Evolutionary conservation across 2,888 invertebrate species (phyloP).

Genomic region (Dicranocentrus wangi): DNA sequence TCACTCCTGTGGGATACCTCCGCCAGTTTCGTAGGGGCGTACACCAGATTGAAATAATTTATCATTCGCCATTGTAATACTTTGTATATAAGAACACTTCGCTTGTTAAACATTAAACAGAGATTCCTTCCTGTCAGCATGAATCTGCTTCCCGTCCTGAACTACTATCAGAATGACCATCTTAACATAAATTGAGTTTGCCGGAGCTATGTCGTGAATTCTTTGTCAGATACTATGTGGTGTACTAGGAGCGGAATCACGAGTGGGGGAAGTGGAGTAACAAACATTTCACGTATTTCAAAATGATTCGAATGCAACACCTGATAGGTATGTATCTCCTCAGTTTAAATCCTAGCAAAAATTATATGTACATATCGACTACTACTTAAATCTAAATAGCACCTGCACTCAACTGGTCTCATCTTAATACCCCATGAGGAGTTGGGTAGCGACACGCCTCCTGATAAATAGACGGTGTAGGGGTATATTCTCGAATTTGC

Average conservation of each 20-base stretch:
- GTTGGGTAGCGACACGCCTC: conserved; percentile 33
- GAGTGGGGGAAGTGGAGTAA: too few relatives aligned
- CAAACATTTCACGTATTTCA: too few relatives aligned
- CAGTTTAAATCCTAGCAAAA: background rate
- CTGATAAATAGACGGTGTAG: conserved; percentile 16
- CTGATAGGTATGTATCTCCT: too few relatives aligned
- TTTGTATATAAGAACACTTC: too few relatives aligned
- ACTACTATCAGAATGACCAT: conserved; percentile 54
- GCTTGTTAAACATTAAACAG: conserved; percentile 29
- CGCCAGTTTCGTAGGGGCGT: conserved; percentile 44
- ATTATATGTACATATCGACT: too few relatives aligned
- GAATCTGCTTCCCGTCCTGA: conserved; percentile 7
- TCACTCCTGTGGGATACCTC: background rate
- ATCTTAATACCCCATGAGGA: background rate
- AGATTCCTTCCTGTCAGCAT: conserved; percentile 58
- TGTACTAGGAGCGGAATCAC: too few relatives aligned
- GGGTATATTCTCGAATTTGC: conserved; percentile 31
- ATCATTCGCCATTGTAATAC: conserved; percentile 50
- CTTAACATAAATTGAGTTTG: conserved; percentile 15
- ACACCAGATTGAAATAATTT: conserved; percentile 42
- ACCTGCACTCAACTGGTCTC: background rate
- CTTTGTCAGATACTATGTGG: background rate
- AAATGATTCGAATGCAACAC: too few relatives aligned
- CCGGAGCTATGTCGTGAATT: conserved; percentile 22
- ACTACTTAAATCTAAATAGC: background rate